phyloP scores from a whole-genome alignment of 35 echinoderm and acorn worm species.

The Ptychodera flava region DNA sequence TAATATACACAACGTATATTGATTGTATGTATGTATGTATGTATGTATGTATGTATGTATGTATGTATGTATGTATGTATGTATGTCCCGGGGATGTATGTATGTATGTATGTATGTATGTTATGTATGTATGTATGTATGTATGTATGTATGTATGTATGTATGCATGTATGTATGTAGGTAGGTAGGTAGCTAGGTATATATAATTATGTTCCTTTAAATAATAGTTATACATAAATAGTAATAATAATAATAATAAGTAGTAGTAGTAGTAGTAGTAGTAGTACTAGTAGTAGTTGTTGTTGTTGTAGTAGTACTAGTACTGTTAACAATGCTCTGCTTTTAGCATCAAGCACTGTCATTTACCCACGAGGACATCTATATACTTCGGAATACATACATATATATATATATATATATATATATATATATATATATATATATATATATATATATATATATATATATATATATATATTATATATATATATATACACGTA shows the following conservation, averaged over 20 bases:
- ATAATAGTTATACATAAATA: conserved; percentile 28
- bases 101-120: too few relatives aligned
- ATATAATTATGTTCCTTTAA: too few relatives aligned
- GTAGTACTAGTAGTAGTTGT: neutral
- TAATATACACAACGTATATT: too few relatives aligned
- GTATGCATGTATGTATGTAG: too few relatives aligned
- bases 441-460: neutral
- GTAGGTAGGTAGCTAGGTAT: too few relatives aligned
- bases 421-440: neutral
- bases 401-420: neutral
- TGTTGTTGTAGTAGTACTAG: neutral
- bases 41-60: too few relatives aligned
- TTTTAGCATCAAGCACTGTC: neutral
- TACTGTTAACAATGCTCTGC: neutral
- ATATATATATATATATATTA: neutral
- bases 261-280: conserved; percentile 9
- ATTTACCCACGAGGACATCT: neutral
- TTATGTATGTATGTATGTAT: too few relatives aligned
- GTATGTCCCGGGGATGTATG: too few relatives aligned
- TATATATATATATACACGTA: conserved; percentile 2
- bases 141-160: too few relatives aligned
- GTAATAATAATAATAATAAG: neutral
- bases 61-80: too few relatives aligned
- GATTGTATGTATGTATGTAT: too few relatives aligned
- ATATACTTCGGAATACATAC: too few relatives aligned